phyloP scores from a whole-genome alignment of 30 jellyfish, hydroid and myxozoan species.

The Turritopsis rubra region DNA sequence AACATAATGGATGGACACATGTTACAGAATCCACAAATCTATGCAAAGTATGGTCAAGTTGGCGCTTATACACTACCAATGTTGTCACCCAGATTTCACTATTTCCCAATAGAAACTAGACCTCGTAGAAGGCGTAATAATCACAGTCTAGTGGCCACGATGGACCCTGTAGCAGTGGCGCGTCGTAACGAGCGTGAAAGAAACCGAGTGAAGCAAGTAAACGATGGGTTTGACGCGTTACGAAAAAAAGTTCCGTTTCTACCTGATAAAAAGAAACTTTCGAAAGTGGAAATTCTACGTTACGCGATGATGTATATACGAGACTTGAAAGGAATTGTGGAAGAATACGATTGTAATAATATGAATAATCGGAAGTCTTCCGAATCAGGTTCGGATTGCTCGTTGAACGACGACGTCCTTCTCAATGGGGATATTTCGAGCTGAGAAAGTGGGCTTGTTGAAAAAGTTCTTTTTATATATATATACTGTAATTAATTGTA shows the following conservation, averaged over 20 bases:
- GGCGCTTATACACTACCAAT: conserved; percentile 12
- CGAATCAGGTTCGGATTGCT: conserved; percentile 12
- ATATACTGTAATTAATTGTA: not conserved
- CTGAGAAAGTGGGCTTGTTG: conserved; percentile 5
- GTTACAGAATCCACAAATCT: conserved; percentile 14
- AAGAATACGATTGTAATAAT: conserved; percentile 43
- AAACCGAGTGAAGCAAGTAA: conserved; percentile 88
- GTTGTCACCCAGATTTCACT: conserved; percentile 14
- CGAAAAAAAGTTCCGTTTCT: conserved; percentile 72
- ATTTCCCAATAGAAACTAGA: conserved; percentile 17
- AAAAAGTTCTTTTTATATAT: not conserved
- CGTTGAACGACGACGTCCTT: not conserved
- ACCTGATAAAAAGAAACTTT: conserved; percentile 81
- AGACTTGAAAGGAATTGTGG: conserved; percentile 64
- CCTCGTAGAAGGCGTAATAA: conserved; percentile 57
- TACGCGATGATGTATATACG: conserved; percentile 77
- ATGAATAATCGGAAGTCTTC: conserved; percentile 22
- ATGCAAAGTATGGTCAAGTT: conserved; percentile 27
- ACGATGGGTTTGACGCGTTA: conserved; percentile 84
- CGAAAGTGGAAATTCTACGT: conserved; percentile 86
- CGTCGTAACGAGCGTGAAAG: conserved; percentile 90
- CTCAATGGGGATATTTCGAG: conserved; percentile 4
- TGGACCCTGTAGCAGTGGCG: conserved; percentile 99
- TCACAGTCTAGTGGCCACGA: conserved; percentile 85
- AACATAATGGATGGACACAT: conserved; percentile 11